Percentiles rank a stretch among this genome's conserved stretches.
Evolutionary conservation across 2,888 invertebrate genomes (phyloP).

Genomic region (Dichetophora obliterata): DNA sequence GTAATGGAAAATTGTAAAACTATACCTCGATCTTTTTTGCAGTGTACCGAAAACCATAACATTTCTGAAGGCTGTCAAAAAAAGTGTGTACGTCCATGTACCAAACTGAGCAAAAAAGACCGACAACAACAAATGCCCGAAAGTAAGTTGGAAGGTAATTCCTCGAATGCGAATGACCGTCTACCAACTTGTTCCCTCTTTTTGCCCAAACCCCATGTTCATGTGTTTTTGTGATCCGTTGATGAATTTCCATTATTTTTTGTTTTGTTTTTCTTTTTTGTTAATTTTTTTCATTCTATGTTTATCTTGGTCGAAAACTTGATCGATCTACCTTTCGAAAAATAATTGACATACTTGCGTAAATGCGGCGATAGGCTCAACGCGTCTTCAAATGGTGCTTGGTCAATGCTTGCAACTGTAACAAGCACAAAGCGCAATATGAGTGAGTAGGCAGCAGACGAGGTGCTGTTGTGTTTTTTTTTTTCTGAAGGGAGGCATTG

Average conservation of each 20-base stretch:
- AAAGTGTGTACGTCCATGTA: too few relatives aligned
- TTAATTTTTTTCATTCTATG: neutral
- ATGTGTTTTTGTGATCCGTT: neutral
- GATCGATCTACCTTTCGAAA: conserved; percentile 32
- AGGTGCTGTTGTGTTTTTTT: neutral
- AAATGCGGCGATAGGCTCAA: conserved; percentile 25
- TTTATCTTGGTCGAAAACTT: conserved; percentile 5
- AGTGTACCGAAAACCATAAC: too few relatives aligned
- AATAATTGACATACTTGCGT: conserved; percentile 37
- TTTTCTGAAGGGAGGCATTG: neutral
- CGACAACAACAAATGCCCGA: conserved; percentile 7
- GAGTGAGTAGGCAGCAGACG: neutral
- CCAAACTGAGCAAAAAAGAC: too few relatives aligned
- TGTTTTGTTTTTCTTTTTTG: neutral
- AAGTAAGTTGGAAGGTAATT: conserved; percentile 11
- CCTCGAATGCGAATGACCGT: conserved; percentile 20
- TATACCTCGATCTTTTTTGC: neutral
- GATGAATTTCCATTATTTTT: neutral
- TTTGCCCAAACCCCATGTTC: neutral
- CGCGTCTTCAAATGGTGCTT: conserved; percentile 13
- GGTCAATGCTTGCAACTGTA: neutral
- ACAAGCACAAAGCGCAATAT: neutral
- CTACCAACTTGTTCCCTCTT: neutral
- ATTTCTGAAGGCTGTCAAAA: too few relatives aligned
- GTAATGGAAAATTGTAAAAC: too few relatives aligned